These are phyloP conservation scores for Agriotes lineatus DNA, from an alignment of 2,888 invertebrate species.

Conservation along the genomic window DNA sequence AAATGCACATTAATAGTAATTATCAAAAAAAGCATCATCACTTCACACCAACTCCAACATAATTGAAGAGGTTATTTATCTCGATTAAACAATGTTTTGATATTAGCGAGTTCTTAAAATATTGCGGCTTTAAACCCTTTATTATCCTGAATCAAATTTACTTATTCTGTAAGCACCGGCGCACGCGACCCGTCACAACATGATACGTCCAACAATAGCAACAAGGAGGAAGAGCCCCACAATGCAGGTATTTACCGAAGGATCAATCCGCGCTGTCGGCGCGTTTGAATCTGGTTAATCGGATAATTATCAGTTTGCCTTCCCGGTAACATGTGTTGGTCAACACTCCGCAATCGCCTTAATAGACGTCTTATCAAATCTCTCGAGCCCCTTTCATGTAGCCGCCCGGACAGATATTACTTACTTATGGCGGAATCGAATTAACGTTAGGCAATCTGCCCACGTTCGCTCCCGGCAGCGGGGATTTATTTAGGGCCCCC, in stretches of 20 bases:
- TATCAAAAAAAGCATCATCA: no score
- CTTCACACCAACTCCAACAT: no score
- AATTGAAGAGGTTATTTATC: no score
- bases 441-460: conserved; percentile 23
- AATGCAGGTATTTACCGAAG: conserved; percentile 59
- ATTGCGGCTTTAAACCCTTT: neutral
- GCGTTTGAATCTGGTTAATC: conserved; percentile 60
- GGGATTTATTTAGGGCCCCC: conserved; percentile 17
- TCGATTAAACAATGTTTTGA: neutral
- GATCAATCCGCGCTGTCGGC: conserved; percentile 58
- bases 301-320: conserved; percentile 62
- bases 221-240: conserved; percentile 47
- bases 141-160: neutral
- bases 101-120: neutral
- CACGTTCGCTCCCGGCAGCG: conserved; percentile 15
- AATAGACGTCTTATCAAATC: conserved; percentile 62
- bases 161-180: neutral
- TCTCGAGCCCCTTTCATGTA: conserved; percentile 53
- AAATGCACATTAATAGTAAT: no score
- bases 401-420: conserved; percentile 36
- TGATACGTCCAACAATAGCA: conserved; percentile 24
- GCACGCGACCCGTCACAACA: conserved; percentile 47
- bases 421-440: conserved; percentile 18
- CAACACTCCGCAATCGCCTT: conserved; percentile 56
- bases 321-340: conserved; percentile 59